A percentile compares a stretch with the other conserved stretches of the same genome.
Conservation (phyloP, 2,888 invertebrate species). For the Cerastis rubricosa region DNA sequence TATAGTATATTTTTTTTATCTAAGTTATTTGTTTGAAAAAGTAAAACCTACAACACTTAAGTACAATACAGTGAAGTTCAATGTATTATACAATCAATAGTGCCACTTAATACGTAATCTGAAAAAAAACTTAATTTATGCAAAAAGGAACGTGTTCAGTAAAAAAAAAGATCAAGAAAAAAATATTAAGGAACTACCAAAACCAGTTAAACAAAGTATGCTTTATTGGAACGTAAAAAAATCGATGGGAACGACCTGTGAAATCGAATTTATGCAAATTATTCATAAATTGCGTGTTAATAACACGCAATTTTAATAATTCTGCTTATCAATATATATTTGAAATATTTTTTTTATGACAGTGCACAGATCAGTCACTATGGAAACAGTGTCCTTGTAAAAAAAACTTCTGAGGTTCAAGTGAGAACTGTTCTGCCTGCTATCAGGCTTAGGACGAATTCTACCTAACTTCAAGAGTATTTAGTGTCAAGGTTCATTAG, state of each 20-base stretch:
- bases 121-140: neutral
- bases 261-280: conserved; percentile 12
- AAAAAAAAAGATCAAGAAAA: too few relatives aligned
- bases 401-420: neutral
- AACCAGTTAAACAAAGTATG: neutral
- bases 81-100: neutral
- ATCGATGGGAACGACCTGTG: conserved; percentile 1
- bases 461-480: neutral
- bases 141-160: neutral
- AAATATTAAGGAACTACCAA: neutral
- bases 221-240: neutral
- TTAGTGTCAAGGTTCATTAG: neutral
- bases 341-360: too few relatives aligned
- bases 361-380: too few relatives aligned
- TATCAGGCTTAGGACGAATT: too few relatives aligned
- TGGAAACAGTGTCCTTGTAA: neutral
- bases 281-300: neutral
- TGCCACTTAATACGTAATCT: neutral
- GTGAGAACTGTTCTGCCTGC: neutral
- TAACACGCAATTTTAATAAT: neutral
- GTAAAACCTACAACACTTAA: too few relatives aligned
- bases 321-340: neutral
- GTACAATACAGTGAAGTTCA: too few relatives aligned
- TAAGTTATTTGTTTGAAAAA: too few relatives aligned
- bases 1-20: too few relatives aligned